Percentiles rank a stretch among this genome's conserved stretches.
Evolutionary conservation across 2,797 vertebrate species (phyloP).

Genomic region (Scolopax rusticola): DNA sequence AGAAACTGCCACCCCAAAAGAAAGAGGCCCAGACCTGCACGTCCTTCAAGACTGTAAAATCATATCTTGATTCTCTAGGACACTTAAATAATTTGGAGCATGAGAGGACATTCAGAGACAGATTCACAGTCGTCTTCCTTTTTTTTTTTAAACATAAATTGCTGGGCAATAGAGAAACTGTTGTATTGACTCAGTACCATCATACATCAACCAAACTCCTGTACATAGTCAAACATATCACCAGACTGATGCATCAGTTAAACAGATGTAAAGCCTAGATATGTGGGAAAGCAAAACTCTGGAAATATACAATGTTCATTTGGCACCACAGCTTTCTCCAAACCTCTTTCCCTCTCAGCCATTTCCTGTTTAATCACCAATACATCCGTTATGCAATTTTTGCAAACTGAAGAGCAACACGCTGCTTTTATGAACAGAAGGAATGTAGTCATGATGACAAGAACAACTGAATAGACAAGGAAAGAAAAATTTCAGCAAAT

Average conservation of each 20-base stretch:
- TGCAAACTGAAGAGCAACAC: background rate
- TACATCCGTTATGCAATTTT: background rate
- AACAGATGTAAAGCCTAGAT: background rate
- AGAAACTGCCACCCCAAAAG: background rate
- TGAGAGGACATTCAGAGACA: background rate
- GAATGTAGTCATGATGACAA: background rate
- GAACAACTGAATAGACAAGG: background rate
- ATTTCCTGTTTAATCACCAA: background rate
- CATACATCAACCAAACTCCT: background rate
- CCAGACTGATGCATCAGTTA: background rate
- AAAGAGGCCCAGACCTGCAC: background rate
- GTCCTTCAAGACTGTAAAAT: background rate
- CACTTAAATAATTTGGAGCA: background rate
- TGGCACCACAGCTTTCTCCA: background rate
- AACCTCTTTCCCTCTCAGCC: background rate
- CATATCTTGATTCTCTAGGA: background rate
- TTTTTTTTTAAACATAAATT: background rate
- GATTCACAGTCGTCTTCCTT: background rate
- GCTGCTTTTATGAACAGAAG: background rate
- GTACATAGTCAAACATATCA: background rate
- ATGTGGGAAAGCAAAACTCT: background rate
- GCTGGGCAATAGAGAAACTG: background rate
- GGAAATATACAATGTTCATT: background rate
- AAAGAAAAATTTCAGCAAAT: background rate
- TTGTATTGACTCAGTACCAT: background rate